phyloP scores from a whole-genome alignment of 2,797 vertebrate species.

The Jordanella pulchra region DNA sequence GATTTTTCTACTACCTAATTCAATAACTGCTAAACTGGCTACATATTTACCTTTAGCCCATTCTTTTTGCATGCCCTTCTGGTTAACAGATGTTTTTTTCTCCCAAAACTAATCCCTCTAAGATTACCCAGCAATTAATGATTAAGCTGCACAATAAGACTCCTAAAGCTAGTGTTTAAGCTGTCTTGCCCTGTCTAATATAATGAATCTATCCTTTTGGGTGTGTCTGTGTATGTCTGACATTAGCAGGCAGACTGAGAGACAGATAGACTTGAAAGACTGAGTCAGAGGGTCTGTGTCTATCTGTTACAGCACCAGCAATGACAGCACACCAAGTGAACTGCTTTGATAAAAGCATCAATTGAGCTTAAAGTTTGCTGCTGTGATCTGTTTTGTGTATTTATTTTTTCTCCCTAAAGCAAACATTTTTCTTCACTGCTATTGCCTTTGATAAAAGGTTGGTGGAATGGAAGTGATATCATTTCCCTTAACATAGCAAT shows the following conservation, averaged over 20 bases:
- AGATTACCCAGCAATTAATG: constrained; percentile 68
- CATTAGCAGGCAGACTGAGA: constrained; percentile 14
- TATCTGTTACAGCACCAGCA: constrained; percentile 46
- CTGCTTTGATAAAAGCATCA: constrained; percentile 52
- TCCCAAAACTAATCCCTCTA: constrained; percentile 56
- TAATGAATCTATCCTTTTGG: constrained; percentile 21
- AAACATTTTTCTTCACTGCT: constrained; percentile 30
- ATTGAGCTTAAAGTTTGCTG: constrained; percentile 50
- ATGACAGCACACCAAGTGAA: constrained; percentile 53
- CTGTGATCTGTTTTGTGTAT: constrained; percentile 38
- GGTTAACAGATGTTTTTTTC: constrained; percentile 53
- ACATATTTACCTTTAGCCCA: constrained; percentile 8
- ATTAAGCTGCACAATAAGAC: constrained; percentile 52
- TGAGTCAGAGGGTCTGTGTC: constrained; percentile 17
- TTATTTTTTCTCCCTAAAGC: constrained; percentile 28
- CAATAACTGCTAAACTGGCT: background rate
- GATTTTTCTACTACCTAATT: background rate
- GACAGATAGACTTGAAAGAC: constrained; percentile 10
- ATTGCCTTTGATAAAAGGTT: constrained; percentile 45
- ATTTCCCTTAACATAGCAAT: constrained; percentile 26
- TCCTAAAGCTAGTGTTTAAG: constrained; percentile 31
- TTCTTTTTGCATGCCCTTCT: constrained; percentile 12
- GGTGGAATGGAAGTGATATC: background rate
- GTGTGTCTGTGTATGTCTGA: constrained; percentile 8
- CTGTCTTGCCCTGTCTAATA: constrained; percentile 23